Base-by-base conservation (phyloP, 2,113 vertebrate genomes). In the Chaenocephalus aceratus region DNA sequence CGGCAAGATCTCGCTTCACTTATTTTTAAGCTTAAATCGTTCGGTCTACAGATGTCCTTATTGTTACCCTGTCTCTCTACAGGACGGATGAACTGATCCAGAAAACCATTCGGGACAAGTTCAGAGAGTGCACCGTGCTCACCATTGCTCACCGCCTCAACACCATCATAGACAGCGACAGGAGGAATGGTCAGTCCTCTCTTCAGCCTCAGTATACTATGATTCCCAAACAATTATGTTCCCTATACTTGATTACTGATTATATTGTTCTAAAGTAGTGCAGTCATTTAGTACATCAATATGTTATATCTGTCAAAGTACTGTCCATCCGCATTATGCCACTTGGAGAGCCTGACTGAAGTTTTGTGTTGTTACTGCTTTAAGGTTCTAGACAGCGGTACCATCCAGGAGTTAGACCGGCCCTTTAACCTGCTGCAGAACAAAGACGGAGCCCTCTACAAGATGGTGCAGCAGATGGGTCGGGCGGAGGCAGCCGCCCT, bases 41-140 rank as follows among this genome's bases (percentile, higher is more conserved):
- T 41, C 6, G 5, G 36, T 41, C 6, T 41, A 41, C 36, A 41
- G 36, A 41, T 41, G 36, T 41, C 36, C 6, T 41, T 41, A 7
- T 41, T 7, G 36, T 41, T 41, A 41, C 10, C 10, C 13, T 6
- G 23, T 57, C 56, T 78, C 60, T 78, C 60, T 93, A 83, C 92
- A 99, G 98, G 94, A 99, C 98, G 1, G 98, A 99, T 58, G 96
- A 96, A 57, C 92, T 99, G 82, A 99, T 99, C 93, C 97, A 99
- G 77, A 95, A 95, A 86, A 99, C 96, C n/a, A 99, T 98, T 48
- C 93, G 97, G 57, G 96, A 97, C 44, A 99, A 97, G 86, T 99
- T 99, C 91, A 94, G 94, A 44, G 95, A 96, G 0, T 99, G 98
- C 81, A 99, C 98, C 0, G 97, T 99, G 77, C 94, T 99, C 75